Conservation (phyloP, 2,888 invertebrate species). For the Achlya flavicornis region DNA sequence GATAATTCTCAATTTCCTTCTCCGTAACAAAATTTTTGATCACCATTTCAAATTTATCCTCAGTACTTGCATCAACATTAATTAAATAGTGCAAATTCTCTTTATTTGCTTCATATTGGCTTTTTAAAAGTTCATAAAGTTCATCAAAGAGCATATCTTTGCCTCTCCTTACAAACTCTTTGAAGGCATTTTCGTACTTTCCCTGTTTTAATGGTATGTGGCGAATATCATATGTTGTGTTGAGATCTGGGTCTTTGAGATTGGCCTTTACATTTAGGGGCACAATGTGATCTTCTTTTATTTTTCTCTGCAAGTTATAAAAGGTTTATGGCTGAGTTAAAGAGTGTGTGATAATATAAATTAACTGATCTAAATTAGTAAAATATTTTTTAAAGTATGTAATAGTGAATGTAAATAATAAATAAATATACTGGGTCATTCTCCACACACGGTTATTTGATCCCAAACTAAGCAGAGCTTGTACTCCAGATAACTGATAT, state of each 20-base stretch:
- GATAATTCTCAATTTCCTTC: conserved; percentile 71
- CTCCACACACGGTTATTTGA: too few species aligned
- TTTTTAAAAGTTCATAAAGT: conserved; percentile 49
- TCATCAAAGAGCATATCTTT: conserved; percentile 71
- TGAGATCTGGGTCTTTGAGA: conserved; percentile 60
- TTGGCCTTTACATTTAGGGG: conserved; percentile 62
- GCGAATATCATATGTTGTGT: conserved; percentile 60
- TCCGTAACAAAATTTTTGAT: conserved; percentile 59
- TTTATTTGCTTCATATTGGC: conserved; percentile 41
- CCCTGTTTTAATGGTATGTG: conserved; percentile 64
- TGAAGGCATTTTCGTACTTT: conserved; percentile 67
- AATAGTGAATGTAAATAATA: too few species aligned
- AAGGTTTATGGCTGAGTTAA: neutral
- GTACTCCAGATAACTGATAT: too few species aligned
- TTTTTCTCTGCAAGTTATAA: conserved; percentile 57
- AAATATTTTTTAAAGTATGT: too few species aligned
- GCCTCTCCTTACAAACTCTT: conserved; percentile 68
- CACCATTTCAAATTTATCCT: conserved; percentile 70
- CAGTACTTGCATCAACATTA: conserved; percentile 68
- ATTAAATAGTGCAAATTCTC: conserved; percentile 60
- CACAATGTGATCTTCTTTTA: conserved; percentile 63
- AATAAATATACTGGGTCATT: too few species aligned
- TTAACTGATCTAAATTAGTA: too few species aligned
- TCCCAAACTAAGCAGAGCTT: too few species aligned
- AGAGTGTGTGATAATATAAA: too few species aligned